Evolutionary conservation across 1,140 invertebrate genomes (phyloP).

Genomic region (Polypedilum pembai): DNA sequence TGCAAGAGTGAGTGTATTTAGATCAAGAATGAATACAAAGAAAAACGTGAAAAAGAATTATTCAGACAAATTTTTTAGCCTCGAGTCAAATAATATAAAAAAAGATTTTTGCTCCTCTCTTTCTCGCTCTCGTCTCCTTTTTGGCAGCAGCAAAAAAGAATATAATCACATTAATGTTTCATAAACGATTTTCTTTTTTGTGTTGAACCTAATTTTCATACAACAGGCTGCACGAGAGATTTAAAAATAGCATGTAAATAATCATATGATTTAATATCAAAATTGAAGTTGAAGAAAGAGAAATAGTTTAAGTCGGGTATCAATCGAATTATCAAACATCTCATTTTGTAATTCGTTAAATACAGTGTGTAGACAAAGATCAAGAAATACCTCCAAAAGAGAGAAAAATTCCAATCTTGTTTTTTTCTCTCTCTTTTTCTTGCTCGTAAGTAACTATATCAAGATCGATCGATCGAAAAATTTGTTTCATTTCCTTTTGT

Average conservation of each 20-base stretch:
- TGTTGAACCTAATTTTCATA: constrained; percentile 4
- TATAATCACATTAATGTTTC: constrained; percentile 28
- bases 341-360: constrained; percentile 24
- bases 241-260: constrained; percentile 26
- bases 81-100: constrained; percentile 4
- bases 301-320: background rate
- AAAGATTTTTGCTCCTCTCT: background rate
- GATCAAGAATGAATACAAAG: background rate
- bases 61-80: constrained; percentile 12
- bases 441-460: background rate
- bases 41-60: background rate
- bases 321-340: constrained; percentile 28
- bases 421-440: background rate
- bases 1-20: background rate
- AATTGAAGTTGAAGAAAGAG: too few relatives aligned
- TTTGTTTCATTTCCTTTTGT: constrained; percentile 18
- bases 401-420: background rate
- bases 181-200: constrained; percentile 21
- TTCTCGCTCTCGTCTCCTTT: constrained; percentile 11
- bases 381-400: background rate
- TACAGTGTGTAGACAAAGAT: constrained; percentile 21
- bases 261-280: background rate
- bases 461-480: constrained; percentile 17
- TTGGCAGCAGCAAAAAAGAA: constrained; percentile 13
- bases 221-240: background rate